phyloP scores from a whole-genome alignment of 1,140 invertebrate genomes.

The Chironomus striatipennis region DNA sequence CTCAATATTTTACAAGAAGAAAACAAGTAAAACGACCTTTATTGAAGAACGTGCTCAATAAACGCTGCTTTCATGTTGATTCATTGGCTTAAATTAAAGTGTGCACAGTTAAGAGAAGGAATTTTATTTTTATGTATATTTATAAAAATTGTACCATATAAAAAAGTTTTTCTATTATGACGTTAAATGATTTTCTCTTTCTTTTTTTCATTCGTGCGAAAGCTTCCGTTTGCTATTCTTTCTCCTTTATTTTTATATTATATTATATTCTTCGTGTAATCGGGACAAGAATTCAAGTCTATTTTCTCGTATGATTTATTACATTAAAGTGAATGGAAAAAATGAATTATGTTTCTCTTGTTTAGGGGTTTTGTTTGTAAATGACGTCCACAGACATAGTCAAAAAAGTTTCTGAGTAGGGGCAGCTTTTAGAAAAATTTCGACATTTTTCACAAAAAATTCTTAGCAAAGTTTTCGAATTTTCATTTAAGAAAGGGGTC shows the following conservation, averaged over 20 bases:
- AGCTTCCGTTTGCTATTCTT: background rate
- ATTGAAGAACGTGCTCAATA: constrained; percentile 17
- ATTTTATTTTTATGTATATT: background rate
- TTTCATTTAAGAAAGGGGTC: no score
- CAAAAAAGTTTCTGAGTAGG: no score
- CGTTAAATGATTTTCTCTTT: background rate
- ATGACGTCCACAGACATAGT: no score
- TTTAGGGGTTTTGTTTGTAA: no score
- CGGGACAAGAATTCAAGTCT: background rate
- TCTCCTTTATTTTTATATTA: background rate
- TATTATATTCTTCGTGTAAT: background rate
- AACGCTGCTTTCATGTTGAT: constrained; percentile 21
- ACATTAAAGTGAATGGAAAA: background rate
- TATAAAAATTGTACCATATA: background rate
- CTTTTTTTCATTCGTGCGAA: background rate
- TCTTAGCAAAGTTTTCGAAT: no score
- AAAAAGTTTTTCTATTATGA: constrained; percentile 4
- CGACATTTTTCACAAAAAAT: no score
- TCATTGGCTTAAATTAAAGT: constrained; percentile 21
- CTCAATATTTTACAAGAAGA: constrained; percentile 9
- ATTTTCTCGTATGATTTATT: background rate
- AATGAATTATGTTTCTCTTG: background rate
- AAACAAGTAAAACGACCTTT: constrained; percentile 8
- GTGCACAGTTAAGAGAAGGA: background rate
- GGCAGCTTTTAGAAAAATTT: no score